Evolutionary conservation across 2,888 invertebrate species (phyloP).

Genomic region (Branchellion lobata): DNA sequence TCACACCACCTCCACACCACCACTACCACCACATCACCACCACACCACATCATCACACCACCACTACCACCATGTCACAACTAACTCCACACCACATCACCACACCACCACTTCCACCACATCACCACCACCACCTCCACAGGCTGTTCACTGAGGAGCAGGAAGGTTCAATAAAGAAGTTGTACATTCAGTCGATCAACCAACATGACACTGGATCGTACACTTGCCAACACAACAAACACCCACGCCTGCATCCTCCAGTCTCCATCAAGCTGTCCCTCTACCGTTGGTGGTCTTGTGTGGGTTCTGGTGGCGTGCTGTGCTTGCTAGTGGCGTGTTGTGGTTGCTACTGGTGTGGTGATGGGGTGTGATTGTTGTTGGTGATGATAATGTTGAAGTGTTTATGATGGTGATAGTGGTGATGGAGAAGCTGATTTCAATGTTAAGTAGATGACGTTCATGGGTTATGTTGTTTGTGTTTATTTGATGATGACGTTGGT

Average conservation of each 20-base stretch:
- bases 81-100: no score
- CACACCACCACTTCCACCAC: no score
- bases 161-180: conserved; percentile 43
- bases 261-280: conserved; percentile 32
- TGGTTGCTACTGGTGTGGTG: not conserved
- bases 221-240: conserved; percentile 45
- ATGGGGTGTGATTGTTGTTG: not conserved
- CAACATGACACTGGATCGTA: conserved; percentile 50
- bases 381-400: conserved; percentile 2
- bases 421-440: no score
- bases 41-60: no score
- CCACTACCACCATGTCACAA: no score
- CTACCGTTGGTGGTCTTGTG: conserved; percentile 43
- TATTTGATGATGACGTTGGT: no score
- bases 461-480: no score
- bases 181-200: conserved; percentile 50
- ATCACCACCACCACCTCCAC: no score
- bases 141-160: conserved; percentile 32
- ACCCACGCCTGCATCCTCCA: conserved; percentile 40
- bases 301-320: conserved; percentile 10
- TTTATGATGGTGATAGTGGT: no score
- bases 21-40: no score
- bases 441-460: no score
- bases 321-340: conserved; percentile 32
- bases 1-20: no score